Evolutionary conservation across 1,140 invertebrate genomes (phyloP).

Genomic region (Lethocerus indicus): DNA sequence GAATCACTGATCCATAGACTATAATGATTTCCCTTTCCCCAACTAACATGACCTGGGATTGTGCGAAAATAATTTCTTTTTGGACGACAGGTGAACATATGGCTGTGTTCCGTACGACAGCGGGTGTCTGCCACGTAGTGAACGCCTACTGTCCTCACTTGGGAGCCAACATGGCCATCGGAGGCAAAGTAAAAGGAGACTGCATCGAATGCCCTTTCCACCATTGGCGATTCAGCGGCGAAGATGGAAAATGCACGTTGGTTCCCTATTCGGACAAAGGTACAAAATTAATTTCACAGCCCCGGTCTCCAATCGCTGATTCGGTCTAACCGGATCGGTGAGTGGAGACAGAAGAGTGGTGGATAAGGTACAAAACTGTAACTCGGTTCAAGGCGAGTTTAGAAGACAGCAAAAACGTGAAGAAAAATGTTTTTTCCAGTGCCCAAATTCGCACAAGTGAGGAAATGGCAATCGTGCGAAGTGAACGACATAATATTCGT

Average conservation of each 20-base stretch:
- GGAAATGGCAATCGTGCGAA: conserved; percentile 46
- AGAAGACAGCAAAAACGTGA: background rate
- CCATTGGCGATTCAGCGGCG: conserved; percentile 59
- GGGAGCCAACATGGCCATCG: conserved; percentile 66
- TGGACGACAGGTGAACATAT: conserved; percentile 60
- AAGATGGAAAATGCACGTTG: conserved; percentile 33
- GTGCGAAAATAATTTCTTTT: background rate
- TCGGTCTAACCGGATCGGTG: no score
- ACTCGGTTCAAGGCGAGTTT: background rate
- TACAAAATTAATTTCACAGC: no score
- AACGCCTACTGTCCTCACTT: conserved; percentile 82
- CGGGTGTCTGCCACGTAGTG: conserved; percentile 42
- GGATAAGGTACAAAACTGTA: background rate
- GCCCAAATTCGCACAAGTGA: conserved; percentile 39
- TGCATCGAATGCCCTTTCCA: conserved; percentile 83
- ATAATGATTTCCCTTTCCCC: no score
- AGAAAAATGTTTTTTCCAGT: conserved; percentile 26
- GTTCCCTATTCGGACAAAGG: conserved; percentile 17
- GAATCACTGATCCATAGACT: no score
- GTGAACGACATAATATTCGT: conserved; percentile 57
- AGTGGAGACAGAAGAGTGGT: no score
- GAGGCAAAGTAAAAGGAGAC: conserved; percentile 52
- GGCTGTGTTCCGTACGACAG: conserved; percentile 49
- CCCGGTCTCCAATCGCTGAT: no score
- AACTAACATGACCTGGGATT: no score